Evolutionary conservation across 2,888 invertebrate species (phyloP), one percentile per base, ranked within the genome.

Genomic region (Himalopsyche anomala): DNA sequence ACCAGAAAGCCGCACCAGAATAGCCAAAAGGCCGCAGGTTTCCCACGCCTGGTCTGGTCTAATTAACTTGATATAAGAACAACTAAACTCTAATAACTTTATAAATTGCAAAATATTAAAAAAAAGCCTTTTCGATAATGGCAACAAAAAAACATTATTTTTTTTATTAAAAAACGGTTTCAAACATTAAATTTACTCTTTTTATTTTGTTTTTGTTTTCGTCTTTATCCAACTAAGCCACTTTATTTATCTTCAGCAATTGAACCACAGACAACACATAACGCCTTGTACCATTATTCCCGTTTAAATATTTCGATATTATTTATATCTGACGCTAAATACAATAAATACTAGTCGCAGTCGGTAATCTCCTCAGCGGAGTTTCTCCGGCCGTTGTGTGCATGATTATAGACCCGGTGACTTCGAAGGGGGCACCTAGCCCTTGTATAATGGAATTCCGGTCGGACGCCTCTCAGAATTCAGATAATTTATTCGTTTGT

Each of bases 321-420:
- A 87, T 85, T 87, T 86, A 87, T 86, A 87, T 86, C 86, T 85
- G 87, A 87, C 87, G 86, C 85, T 87, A 87, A 87, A 86, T 84
- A 87, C 86, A 85, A 87, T 84, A 86, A 87, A 87, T 87, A 86
- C 82, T 87, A 56, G 81, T n/a, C 38, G 81, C 45, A 36, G 84
- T 80, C 83, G 42, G 80, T 74, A 84, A 83, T 85, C 84, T 85
- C 80, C 84, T 28, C 40, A 55, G 81, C 62, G 28, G 51, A 84
- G 82, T 83, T 83, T 80, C 84, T 80, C 54, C 83, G 45, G 51
- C 54, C 62, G 81, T 28, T 38, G 80, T 80, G 51, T 84, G 74
- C 69, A 80, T 86, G 86, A 87, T 86, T 86, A 86, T 87, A 86
- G 83, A 55, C 85, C 83, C 74, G 19, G 82, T 56, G 40, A 12